A percentile compares a stretch with the other conserved stretches of the same genome.
phyloP scores from a whole-genome alignment of 1,140 invertebrate genomes.

The Plectrocnemia conspersa region DNA sequence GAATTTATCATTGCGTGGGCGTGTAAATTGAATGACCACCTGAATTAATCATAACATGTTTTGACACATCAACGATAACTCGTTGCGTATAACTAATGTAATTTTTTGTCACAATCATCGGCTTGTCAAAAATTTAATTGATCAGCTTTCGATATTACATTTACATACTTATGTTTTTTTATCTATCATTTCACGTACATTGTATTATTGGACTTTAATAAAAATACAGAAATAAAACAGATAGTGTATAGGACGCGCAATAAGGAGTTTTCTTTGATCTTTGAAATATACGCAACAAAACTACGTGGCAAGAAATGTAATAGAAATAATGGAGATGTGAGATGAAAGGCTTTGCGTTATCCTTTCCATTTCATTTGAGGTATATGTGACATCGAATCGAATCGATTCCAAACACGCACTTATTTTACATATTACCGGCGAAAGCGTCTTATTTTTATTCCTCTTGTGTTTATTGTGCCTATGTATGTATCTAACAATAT shows the following conservation, averaged over 20 bases:
- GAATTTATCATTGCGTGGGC: neutral
- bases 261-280: neutral
- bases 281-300: slow-evolving; percentile 5
- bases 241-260: too few species aligned
- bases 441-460: slow-evolving; percentile 9
- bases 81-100: too few species aligned
- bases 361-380: slow-evolving; percentile 21
- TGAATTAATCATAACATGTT: slow-evolving; percentile 1
- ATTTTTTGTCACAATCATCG: too few species aligned
- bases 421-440: slow-evolving; percentile 22
- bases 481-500: too few species aligned
- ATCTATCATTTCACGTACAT: too few species aligned
- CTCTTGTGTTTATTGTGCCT: too few species aligned
- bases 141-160: too few species aligned
- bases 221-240: too few species aligned
- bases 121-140: too few species aligned
- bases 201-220: too few species aligned
- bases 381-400: slow-evolving; percentile 12
- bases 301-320: slow-evolving; percentile 30
- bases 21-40: neutral
- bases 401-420: slow-evolving; percentile 28
- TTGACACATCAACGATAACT: slow-evolving; percentile 1
- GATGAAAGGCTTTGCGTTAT: slow-evolving; percentile 18
- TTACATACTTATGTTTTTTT: too few species aligned
- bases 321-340: slow-evolving; percentile 31